A percentile compares a stretch with the other conserved stretches of the same genome.
Evolutionary conservation across 1,140 invertebrate genomes (phyloP).

Genomic region (Tenebrio molitor): DNA sequence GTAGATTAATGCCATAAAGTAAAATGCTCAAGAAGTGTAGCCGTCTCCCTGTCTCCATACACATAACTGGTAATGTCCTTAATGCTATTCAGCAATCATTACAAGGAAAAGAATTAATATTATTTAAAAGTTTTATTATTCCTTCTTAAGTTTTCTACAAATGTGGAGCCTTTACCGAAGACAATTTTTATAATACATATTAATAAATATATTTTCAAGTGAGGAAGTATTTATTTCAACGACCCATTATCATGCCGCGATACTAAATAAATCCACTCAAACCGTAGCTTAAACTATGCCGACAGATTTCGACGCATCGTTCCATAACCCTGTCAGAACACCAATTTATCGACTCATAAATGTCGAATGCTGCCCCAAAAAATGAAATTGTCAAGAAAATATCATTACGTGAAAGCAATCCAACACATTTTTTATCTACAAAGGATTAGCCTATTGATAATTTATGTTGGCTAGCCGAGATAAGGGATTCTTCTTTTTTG

Average conservation of each 20-base stretch:
- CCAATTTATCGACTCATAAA: conserved; percentile 24
- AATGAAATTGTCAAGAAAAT: neutral
- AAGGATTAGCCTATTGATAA: conserved; percentile 28
- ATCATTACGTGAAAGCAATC: neutral
- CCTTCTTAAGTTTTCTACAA: too few species aligned
- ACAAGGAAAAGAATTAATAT: too few species aligned
- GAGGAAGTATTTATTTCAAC: conserved; percentile 8
- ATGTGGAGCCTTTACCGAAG: too few species aligned
- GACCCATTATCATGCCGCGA: conserved; percentile 8
- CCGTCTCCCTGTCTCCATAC: too few species aligned
- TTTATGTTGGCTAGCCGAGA: conserved; percentile 19
- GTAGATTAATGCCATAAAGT: too few species aligned
- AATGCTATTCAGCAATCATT: too few species aligned
- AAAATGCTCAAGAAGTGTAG: too few species aligned
- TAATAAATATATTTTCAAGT: too few species aligned
- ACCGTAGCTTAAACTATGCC: neutral
- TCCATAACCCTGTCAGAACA: conserved; percentile 10
- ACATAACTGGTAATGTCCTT: too few species aligned
- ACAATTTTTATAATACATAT: too few species aligned
- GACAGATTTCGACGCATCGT: conserved; percentile 13
- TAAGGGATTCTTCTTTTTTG: conserved; percentile 2
- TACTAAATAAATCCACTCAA: conserved; percentile 1
- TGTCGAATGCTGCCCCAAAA: neutral
- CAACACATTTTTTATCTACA: conserved; percentile 1
- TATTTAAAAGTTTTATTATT: too few species aligned